phyloP scores from a whole-genome alignment of 2,113 vertebrate genomes.

The Anser brachyrhynchus region DNA sequence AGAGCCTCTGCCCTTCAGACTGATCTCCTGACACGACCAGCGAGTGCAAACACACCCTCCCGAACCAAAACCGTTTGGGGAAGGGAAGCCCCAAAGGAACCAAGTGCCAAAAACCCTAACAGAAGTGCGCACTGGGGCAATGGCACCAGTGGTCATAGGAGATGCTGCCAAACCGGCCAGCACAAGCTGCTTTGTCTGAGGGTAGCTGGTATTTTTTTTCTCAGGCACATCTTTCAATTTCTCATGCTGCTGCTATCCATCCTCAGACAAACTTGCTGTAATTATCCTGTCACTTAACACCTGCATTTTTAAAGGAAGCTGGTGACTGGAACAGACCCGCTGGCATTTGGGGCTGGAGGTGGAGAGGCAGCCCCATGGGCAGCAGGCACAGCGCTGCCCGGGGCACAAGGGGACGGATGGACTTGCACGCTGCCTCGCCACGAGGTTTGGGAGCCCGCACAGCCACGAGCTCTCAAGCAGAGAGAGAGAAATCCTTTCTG shows the following conservation, averaged over 20 bases:
- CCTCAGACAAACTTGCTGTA: slow-evolving; percentile 3
- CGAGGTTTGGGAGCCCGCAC: neutral
- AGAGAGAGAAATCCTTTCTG: neutral
- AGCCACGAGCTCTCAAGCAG: neutral
- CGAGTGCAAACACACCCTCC: neutral
- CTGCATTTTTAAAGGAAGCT: slow-evolving; percentile 40
- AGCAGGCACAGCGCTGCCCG: neutral
- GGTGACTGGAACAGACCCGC: neutral
- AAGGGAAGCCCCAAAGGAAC: neutral
- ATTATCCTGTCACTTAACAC: neutral
- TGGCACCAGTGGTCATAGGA: rapidly evolving
- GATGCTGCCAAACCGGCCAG: rapidly evolving
- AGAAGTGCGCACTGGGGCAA: neutral
- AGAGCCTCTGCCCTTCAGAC: neutral
- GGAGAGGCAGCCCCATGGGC: neutral
- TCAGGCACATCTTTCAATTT: neutral
- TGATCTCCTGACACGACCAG: rapidly evolving
- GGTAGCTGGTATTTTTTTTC: neutral
- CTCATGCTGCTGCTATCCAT: neutral
- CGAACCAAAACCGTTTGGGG: neutral
- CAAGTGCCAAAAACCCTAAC: neutral
- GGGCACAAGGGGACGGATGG: neutral
- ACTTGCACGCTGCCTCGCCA: rapidly evolving
- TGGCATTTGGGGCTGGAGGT: neutral
- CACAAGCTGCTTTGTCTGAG: neutral